These are phyloP conservation scores for Digitonthophagus gazella DNA, from an alignment of 2,888 invertebrate genomes.

Conservation along the genomic window DNA sequence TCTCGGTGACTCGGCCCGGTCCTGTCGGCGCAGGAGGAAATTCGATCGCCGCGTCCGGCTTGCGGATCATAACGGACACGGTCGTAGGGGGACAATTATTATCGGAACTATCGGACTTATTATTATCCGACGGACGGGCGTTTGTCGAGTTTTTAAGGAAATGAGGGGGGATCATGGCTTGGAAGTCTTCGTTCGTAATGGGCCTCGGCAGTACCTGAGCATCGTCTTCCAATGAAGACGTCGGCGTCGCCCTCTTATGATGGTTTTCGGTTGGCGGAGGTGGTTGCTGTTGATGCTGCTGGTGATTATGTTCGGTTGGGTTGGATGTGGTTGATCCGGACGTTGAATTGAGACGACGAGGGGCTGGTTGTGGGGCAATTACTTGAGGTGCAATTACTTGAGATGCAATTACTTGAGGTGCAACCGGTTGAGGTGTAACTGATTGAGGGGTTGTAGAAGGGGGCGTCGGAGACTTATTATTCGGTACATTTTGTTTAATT, in stretches of 20 bases:
- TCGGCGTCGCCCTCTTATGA: slow-evolving; percentile 53
- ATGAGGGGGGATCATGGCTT: slow-evolving; percentile 91
- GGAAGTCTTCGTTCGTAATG: slow-evolving; percentile 91
- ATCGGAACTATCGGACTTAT: slow-evolving; percentile 44
- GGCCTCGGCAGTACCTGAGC: slow-evolving; percentile 67
- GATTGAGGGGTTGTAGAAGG: slow-evolving; percentile 31
- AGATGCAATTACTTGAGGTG: no score
- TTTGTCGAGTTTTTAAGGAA: slow-evolving; percentile 60
- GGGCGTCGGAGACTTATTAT: slow-evolving; percentile 24
- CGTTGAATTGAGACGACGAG: slow-evolving; percentile 37
- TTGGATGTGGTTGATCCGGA: slow-evolving; percentile 27
- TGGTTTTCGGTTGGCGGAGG: slow-evolving; percentile 40
- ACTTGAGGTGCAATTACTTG: no score
- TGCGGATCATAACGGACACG: slow-evolving; percentile 85
- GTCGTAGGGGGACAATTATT: slow-evolving; percentile 46
- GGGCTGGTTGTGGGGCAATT: slow-evolving; percentile 46
- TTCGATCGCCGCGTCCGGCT: slow-evolving; percentile 62
- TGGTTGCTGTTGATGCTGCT: slow-evolving; percentile 49
- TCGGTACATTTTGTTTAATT: neutral
- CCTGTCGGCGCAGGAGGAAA: slow-evolving; percentile 81
- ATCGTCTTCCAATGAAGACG: slow-evolving; percentile 55
- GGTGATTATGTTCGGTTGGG: slow-evolving; percentile 42
- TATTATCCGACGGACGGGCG: slow-evolving; percentile 41
- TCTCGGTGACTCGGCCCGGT: slow-evolving; percentile 87
- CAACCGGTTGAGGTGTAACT: slow-evolving; percentile 27